These are phyloP conservation scores for Zaprionus capensis DNA, from an alignment of 1,140 invertebrate species.

Conservation along the genomic window DNA sequence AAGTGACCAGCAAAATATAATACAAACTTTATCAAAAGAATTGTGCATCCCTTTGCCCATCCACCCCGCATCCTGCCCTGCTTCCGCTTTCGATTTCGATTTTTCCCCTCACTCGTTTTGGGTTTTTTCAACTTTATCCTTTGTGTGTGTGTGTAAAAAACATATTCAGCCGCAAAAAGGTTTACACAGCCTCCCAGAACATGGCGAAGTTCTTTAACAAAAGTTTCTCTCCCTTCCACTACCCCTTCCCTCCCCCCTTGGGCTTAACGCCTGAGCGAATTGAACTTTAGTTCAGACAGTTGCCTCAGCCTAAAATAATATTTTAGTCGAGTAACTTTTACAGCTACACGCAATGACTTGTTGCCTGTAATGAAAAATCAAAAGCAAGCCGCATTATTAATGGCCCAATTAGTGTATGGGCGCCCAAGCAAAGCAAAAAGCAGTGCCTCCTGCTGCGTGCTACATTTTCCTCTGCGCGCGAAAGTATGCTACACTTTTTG, in stretches of 20 bases:
- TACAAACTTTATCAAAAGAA: slow-evolving; percentile 45
- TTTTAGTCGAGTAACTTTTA: slow-evolving; percentile 36
- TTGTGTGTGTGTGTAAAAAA: slow-evolving; percentile 20
- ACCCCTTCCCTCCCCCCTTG: no score
- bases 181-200: slow-evolving; percentile 17
- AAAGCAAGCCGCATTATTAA: slow-evolving; percentile 62
- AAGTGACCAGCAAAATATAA: slow-evolving; percentile 48
- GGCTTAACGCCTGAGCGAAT: slow-evolving; percentile 7
- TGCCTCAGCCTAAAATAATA: slow-evolving; percentile 39
- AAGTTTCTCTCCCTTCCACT: slow-evolving; percentile 8
- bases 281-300: slow-evolving; percentile 21
- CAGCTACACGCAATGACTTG: slow-evolving; percentile 48
- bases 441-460: slow-evolving; percentile 39
- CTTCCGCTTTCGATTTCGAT: background rate
- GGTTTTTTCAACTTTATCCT: slow-evolving; percentile 25
- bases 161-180: slow-evolving; percentile 37
- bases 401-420: slow-evolving; percentile 70
- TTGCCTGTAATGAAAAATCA: slow-evolving; percentile 53
- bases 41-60: background rate
- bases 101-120: background rate
- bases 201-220: slow-evolving; percentile 5
- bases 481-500: slow-evolving; percentile 46
- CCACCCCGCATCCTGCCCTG: background rate
- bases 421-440: slow-evolving; percentile 7
- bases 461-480: slow-evolving; percentile 31